Evolutionary conservation across 2,797 vertebrate species (phyloP), one percentile per base, ranked within the genome.

Genomic region (Paratrypauchen microcephalus): DNA sequence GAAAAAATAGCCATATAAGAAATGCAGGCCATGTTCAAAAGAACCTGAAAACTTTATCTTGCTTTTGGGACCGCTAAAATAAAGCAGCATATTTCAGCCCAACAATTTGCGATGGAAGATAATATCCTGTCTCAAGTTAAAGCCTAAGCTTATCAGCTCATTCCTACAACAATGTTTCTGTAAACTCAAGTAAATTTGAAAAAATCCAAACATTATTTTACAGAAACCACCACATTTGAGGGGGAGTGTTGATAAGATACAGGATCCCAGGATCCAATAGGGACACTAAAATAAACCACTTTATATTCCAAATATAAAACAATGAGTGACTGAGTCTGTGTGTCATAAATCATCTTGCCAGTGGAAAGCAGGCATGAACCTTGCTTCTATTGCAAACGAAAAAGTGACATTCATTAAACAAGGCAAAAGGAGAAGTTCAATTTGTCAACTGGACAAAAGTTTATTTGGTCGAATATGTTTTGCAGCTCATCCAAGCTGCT

Each of bases 21-120:
- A 28, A 58, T 7, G 16, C 57, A 9, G 48, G 48, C 48, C 12
- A 24, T 24, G 12, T 4, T 56, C 1, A 0, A 11, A 57, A 26
- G 24, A 39, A 36, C 32, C 24, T 21, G 32, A 63, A 63, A 47
- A 23, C 15, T 15, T 16, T 2, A 18, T 16, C 6, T 24, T 47
- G 9, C 72, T 73, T 61, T 15, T 74, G 70, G 64, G 74, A 73
- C 71, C 30, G 65, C 69, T 67, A 68, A 77, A 62, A 58, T 71
- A 57, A 65, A 70, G 60, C 19, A 4, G 39, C 24, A 26, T 2
- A 59, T 56, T 73, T 75, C 74, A 50, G 54, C 70, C 65, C 65
- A 77, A 68, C 74, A 78, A 64, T 55, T 66, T 54, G 4, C 48
- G 74, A 83, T 86, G 86, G 84, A 89, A 90, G 86, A 85, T 82